Conservation (phyloP, 2,113 vertebrate species). For the Macroglossus sobrinus region DNA sequence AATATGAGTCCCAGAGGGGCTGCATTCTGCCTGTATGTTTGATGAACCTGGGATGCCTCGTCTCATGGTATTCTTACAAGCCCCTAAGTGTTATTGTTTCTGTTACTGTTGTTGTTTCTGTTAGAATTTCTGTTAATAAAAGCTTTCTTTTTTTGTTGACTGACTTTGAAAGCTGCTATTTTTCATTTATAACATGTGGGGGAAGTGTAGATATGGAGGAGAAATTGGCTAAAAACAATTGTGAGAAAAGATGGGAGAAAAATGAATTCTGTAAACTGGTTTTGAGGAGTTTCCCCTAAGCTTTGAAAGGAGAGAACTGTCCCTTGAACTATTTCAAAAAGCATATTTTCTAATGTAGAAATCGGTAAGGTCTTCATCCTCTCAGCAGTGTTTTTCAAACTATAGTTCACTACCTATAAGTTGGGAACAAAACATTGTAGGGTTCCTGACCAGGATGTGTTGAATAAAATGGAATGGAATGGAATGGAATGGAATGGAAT, state of each 20-base stretch:
- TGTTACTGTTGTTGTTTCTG: not conserved
- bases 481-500: not conserved
- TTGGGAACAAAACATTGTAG: not conserved
- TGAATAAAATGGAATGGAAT: not conserved
- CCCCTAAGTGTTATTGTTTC: not conserved
- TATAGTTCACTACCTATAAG: not conserved
- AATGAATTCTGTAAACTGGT: not conserved
- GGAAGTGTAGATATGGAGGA: not conserved
- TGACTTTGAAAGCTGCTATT: not conserved
- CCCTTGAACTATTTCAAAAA: not conserved
- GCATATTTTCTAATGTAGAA: not conserved
- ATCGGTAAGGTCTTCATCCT: not conserved
- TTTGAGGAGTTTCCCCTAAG: not conserved
- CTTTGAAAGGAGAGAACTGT: not conserved
- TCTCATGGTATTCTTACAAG: not conserved
- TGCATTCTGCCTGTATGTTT: not conserved
- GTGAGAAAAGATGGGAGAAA: not conserved
- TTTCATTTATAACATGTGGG: not conserved
- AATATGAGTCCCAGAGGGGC: not conserved
- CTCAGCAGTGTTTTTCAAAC: not conserved
- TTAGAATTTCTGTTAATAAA: constrained; percentile 13
- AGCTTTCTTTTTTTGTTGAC: constrained; percentile 5
- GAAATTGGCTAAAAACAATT: not conserved
- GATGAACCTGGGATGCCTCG: not conserved
- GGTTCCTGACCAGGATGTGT: not conserved